A percentile compares a stretch with the other conserved stretches of the same genome.
phyloP scores from a whole-genome alignment of 2,113 vertebrate species.

The Polypterus bichir region DNA sequence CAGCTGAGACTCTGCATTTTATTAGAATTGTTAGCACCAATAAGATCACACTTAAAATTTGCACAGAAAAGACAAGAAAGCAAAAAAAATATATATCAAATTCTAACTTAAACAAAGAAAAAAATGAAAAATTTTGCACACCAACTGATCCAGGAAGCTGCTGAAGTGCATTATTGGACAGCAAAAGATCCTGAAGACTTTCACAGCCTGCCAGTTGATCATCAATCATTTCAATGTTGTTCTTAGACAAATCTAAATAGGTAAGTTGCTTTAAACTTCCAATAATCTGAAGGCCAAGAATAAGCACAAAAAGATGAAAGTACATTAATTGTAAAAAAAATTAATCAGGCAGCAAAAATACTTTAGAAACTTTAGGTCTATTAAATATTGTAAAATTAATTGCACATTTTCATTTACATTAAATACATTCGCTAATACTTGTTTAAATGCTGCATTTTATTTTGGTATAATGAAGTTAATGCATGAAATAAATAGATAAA shows the following conservation, averaged over 20 bases:
- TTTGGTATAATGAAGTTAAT: too few relatives aligned
- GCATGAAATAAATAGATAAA: too few relatives aligned
- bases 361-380: too few relatives aligned
- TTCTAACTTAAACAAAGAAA: constrained; percentile 17
- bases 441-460: too few relatives aligned
- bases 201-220: constrained; percentile 91
- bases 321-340: not conserved
- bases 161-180: constrained; percentile 87
- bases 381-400: too few relatives aligned
- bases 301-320: not conserved
- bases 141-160: constrained; percentile 87
- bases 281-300: constrained; percentile 57
- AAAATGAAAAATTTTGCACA: constrained; percentile 41
- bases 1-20: too few relatives aligned
- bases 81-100: not conserved
- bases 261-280: constrained; percentile 80
- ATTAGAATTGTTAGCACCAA: too few relatives aligned
- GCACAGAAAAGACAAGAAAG: not conserved
- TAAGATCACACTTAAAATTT: too few relatives aligned
- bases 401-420: too few relatives aligned
- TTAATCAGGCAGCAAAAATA: too few relatives aligned
- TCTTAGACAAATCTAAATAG: constrained; percentile 94
- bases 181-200: constrained; percentile 78
- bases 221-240: constrained; percentile 87
- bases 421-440: too few relatives aligned